phyloP scores from a whole-genome alignment of 64 coral and sea anemone species.

The Trachythela sp. region DNA sequence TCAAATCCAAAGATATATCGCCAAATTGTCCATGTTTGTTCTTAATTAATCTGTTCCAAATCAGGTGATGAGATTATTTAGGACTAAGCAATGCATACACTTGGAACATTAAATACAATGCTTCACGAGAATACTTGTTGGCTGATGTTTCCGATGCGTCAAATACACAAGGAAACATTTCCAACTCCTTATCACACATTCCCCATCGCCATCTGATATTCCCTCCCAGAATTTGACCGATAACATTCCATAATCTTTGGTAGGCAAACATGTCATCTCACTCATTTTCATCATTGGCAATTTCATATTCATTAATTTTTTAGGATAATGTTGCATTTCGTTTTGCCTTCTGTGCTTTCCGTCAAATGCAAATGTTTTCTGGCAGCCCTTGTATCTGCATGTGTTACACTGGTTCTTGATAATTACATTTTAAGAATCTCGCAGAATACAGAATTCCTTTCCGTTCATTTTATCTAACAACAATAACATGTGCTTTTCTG shows the following conservation, averaged over 20 bases:
- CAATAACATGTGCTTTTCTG: too few species aligned
- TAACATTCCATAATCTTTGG: background rate
- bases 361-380: too few species aligned
- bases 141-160: background rate
- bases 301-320: background rate
- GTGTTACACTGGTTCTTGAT: too few species aligned
- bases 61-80: background rate
- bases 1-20: background rate
- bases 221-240: background rate
- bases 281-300: background rate
- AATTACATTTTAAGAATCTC: too few species aligned
- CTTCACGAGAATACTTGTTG: background rate
- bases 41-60: background rate
- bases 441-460: too few species aligned
- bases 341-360: too few species aligned
- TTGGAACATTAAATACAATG: slow-evolving; percentile 14
- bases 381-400: too few species aligned
- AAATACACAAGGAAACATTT: background rate
- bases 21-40: background rate
- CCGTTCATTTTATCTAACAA: too few species aligned
- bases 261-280: background rate
- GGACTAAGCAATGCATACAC: background rate
- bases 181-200: background rate
- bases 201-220: too few species aligned
- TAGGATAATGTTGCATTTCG: slow-evolving; percentile 22